Percentiles rank a stretch among this genome's conserved stretches.
Conservation (phyloP, 2,888 invertebrate genomes). For the Eledone cirrhosa region DNA sequence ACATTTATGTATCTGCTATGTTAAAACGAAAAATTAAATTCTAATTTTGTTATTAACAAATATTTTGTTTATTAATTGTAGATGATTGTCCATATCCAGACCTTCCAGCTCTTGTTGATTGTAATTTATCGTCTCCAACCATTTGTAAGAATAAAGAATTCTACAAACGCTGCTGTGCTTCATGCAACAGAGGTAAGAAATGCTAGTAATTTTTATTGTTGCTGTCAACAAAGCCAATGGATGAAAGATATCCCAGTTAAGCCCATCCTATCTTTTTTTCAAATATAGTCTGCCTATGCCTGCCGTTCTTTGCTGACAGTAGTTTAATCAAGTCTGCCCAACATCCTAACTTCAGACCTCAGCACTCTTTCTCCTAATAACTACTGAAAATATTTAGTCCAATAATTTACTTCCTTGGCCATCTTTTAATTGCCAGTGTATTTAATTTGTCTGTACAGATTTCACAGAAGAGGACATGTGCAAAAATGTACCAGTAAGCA, state of each 20-base stretch:
- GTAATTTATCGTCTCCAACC: conserved; percentile 43
- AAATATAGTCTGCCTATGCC: too few species aligned
- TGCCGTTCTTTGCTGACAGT: too few species aligned
- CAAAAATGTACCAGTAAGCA: conserved; percentile 33
- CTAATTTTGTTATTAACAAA: too few species aligned
- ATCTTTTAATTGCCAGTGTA: background rate
- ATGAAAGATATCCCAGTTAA: background rate
- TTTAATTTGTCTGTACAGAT: conserved; percentile 34
- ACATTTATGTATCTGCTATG: too few species aligned
- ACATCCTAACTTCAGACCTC: too few species aligned
- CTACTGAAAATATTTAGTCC: too few species aligned
- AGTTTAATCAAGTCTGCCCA: too few species aligned
- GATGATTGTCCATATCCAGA: conserved; percentile 53
- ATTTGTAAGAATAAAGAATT: conserved; percentile 45
- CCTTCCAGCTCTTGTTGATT: conserved; percentile 41
- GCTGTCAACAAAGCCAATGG: background rate
- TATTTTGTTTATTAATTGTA: conserved; percentile 33
- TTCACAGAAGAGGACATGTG: conserved; percentile 44
- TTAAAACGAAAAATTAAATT: too few species aligned
- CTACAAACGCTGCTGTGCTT: conserved; percentile 44
- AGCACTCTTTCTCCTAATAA: too few species aligned
- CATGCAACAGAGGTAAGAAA: conserved; percentile 45
- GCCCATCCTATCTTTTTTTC: too few species aligned
- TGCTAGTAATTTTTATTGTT: background rate
- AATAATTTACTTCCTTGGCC: background rate